Evolutionary conservation across 2,888 invertebrate genomes (phyloP), one percentile per base, ranked within the genome.

Genomic region (Oscheius sp.): DNA sequence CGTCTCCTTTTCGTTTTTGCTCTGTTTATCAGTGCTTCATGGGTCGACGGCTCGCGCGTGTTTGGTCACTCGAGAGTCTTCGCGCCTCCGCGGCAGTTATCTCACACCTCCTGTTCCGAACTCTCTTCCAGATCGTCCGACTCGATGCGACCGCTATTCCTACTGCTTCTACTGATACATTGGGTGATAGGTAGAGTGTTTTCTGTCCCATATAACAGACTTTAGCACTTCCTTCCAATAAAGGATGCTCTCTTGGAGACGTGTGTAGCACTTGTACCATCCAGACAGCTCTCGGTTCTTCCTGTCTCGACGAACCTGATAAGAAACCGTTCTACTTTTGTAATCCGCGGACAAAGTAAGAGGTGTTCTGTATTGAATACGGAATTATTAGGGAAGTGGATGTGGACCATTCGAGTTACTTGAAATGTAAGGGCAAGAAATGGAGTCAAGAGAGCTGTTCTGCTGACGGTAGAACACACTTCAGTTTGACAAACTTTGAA

Each of bases 261-360:
- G 10, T 3, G 5, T 75, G 75, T 51, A 53, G 7, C 10, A 37
- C 29, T n/a, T 75, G 75, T 59, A 63, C 47, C 13, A 53, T 75
- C 5, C 33, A 10, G 29, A 35, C 37, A 3, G 58, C 71, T 13
- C 58, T 75, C 2, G 70, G 47, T 33, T 32, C 76, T 11, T 60
- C 57, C 35, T 81, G 81, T 42, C 29, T 58, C 7, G 73, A 47
- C 29, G 65, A 62, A 35, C 47, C 58, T 11, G 74, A 72, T n/a
- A 75, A 78, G 33, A 72, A 76, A 58, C 77, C 76, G 0, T 80
- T 82, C 50, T 32, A 77, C n/a, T 82, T 78, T 58, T 82, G 82
- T 65, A 82, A 82, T 74, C 82, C 80, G 11, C 57, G 82, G 48
- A 80, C 82, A n/a, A 82, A 82, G 81, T 81, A 48, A 47, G 59